These are phyloP conservation scores for Thalassoma bifasciatum DNA, from an alignment of 2,113 vertebrate genomes.

Conservation along the genomic window DNA sequence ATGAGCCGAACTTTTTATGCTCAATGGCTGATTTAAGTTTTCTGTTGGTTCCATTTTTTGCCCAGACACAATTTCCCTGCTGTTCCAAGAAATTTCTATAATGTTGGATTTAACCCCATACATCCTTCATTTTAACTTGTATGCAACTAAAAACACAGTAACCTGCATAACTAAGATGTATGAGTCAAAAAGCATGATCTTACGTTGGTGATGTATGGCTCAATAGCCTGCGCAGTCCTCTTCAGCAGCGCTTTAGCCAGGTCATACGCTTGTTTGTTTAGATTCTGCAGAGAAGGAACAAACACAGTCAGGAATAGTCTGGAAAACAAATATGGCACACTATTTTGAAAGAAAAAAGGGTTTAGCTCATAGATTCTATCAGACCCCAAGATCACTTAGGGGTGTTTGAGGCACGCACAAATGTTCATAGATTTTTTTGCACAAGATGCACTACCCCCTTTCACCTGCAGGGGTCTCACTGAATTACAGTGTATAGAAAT, in stretches of 20 bases:
- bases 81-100: too few species aligned
- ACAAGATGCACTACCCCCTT: constrained; percentile 51
- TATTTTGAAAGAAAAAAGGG: neutral
- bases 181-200: constrained; percentile 67
- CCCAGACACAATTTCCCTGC: too few species aligned
- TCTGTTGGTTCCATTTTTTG: too few species aligned
- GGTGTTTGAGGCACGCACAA: neutral
- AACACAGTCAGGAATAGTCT: neutral
- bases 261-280: constrained; percentile 99
- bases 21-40: too few species aligned
- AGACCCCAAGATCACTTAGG: neutral
- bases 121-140: too few species aligned
- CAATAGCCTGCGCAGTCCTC: constrained; percentile 97
- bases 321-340: neutral
- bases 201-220: constrained; percentile 99
- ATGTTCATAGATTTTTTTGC: neutral
- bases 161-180: too few species aligned
- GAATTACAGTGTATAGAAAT: constrained; percentile 66
- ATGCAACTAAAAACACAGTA: too few species aligned
- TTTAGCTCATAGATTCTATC: neutral
- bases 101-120: too few species aligned
- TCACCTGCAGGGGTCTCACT: constrained; percentile 78
- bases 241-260: constrained; percentile 97
- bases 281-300: constrained; percentile 84
- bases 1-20: too few species aligned